Conservation (phyloP, 2,888 invertebrate genomes). For the Heteromurus nitidus region DNA sequence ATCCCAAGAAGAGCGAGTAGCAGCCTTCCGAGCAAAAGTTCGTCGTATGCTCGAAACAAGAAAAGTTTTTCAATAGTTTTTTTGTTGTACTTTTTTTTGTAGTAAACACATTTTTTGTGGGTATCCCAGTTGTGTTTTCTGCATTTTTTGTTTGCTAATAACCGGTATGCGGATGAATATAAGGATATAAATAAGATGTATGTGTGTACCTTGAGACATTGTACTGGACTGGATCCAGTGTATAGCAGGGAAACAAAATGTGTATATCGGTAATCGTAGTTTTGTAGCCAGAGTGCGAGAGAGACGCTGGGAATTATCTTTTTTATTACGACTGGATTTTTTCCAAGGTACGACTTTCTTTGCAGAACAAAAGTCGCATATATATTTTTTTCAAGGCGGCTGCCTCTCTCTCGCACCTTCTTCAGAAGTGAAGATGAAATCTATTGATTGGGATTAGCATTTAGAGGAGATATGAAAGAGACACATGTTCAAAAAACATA, state of each 20-base stretch:
- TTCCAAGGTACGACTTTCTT: not conserved
- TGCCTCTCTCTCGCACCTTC: no score
- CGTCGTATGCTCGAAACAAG: not conserved
- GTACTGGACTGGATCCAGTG: no score
- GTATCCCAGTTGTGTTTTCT: not conserved
- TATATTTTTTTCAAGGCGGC: not conserved
- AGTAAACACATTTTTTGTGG: not conserved
- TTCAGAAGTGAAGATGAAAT: no score
- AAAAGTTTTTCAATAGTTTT: not conserved
- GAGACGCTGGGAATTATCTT: conserved; percentile 26
- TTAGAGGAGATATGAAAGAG: no score
- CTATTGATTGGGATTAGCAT: no score
- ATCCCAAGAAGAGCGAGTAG: not conserved
- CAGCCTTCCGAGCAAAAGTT: not conserved
- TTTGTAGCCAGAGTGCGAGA: no score
- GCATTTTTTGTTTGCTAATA: conserved; percentile 15
- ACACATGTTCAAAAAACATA: no score
- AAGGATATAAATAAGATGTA: not conserved
- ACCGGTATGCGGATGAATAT: conserved; percentile 29
- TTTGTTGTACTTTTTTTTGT: not conserved
- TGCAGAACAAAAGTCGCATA: not conserved
- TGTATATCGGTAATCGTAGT: not conserved
- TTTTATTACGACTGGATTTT: conserved; percentile 50
- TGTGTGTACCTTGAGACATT: not conserved
- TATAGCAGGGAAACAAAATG: not conserved